Conservation (phyloP, 2,888 invertebrate species). For the Lasioglossum pauxillum region DNA sequence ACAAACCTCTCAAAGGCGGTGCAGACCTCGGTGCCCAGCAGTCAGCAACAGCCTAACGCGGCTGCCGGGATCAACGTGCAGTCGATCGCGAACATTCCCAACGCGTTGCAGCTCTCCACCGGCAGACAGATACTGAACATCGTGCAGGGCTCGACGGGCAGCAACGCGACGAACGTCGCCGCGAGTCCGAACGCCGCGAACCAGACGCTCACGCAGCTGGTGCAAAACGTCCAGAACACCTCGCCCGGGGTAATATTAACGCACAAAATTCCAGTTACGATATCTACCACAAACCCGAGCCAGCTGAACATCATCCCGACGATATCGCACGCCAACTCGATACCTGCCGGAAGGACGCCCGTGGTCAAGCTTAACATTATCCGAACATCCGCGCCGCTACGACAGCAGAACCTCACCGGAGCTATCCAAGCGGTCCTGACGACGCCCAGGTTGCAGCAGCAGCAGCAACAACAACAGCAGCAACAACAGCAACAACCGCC, state of each 20-base stretch:
- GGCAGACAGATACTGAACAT: slow-evolving; percentile 80
- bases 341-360: slow-evolving; percentile 78
- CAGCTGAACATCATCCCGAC: slow-evolving; percentile 81
- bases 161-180: slow-evolving; percentile 69
- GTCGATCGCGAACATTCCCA: slow-evolving; percentile 79
- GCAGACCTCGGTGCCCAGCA: slow-evolving; percentile 81
- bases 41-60: slow-evolving; percentile 70
- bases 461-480: slow-evolving; percentile 72
- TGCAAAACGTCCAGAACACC: slow-evolving; percentile 76
- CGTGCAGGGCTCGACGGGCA: slow-evolving; percentile 76
- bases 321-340: slow-evolving; percentile 78
- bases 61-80: slow-evolving; percentile 76
- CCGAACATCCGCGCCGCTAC: slow-evolving; percentile 72
- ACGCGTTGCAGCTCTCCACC: slow-evolving; percentile 74
- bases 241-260: slow-evolving; percentile 89
- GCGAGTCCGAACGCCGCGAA: slow-evolving; percentile 69
- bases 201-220: slow-evolving; percentile 80
- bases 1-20: slow-evolving; percentile 83
- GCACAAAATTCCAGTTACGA: slow-evolving; percentile 89
- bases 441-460: slow-evolving; percentile 77
- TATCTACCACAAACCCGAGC: slow-evolving; percentile 81
- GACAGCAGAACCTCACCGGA: slow-evolving; percentile 77
- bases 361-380: slow-evolving; percentile 83
- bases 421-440: slow-evolving; percentile 80
- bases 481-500: slow-evolving; percentile 80